Evolutionary conservation across 2,113 vertebrate genomes (phyloP).

Genomic region (Probosciger aterrimus): DNA sequence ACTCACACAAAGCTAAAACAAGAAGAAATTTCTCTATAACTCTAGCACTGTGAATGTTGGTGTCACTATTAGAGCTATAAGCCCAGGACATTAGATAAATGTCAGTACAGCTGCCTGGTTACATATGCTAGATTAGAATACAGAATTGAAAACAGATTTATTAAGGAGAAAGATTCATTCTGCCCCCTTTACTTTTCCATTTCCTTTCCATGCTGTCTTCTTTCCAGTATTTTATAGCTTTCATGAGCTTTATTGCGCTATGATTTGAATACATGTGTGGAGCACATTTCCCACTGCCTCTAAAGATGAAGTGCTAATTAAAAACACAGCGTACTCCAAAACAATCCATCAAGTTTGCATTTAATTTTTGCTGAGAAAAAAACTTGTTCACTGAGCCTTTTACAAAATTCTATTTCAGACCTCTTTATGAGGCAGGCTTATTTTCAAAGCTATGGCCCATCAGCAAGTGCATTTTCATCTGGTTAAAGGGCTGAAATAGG

Average conservation of each 20-base stretch:
- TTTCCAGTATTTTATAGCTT: constrained; percentile 17
- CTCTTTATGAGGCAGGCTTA: not conserved
- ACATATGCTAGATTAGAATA: not conserved
- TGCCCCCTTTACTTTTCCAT: constrained; percentile 22
- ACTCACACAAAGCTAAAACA: not conserved
- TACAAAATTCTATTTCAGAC: not conserved
- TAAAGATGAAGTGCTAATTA: not conserved
- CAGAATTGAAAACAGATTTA: constrained; percentile 16
- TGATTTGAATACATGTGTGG: constrained; percentile 17
- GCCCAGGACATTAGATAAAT: not conserved
- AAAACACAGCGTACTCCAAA: constrained; percentile 13
- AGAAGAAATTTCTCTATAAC: not conserved
- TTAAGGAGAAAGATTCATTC: not conserved
- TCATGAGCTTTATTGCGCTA: not conserved
- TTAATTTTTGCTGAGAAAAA: not conserved
- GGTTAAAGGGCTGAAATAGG: not conserved
- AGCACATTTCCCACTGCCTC: constrained; percentile 11
- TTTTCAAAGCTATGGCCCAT: not conserved
- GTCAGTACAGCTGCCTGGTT: not conserved
- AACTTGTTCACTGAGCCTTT: not conserved
- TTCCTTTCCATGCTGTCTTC: constrained; percentile 16
- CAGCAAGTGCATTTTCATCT: not conserved
- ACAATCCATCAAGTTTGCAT: not conserved
- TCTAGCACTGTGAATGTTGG: not conserved
- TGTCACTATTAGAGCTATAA: not conserved